These are phyloP conservation scores for Homarus gammarus DNA, from an alignment of 2,888 invertebrate genomes.

Conservation along the genomic window DNA sequence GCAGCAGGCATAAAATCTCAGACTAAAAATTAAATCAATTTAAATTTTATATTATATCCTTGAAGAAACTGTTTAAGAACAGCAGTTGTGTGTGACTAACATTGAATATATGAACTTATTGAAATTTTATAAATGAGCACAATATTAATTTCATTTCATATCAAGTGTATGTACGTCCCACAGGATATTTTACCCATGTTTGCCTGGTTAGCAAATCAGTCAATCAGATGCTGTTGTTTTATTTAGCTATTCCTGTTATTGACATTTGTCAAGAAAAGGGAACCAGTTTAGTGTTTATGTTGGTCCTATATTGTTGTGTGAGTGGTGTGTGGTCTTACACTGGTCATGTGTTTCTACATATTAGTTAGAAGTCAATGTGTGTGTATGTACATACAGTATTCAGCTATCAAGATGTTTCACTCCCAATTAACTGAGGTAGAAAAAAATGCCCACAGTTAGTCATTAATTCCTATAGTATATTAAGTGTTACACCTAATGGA, in stretches of 20 bases:
- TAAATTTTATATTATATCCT: too few species aligned
- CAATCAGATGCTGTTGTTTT: not conserved
- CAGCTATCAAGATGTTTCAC: too few species aligned
- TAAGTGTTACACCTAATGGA: not conserved
- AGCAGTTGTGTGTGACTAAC: too few species aligned
- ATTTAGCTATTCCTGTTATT: not conserved
- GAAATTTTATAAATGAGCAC: not conserved
- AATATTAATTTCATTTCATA: not conserved
- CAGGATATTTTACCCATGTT: not conserved
- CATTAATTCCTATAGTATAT: not conserved
- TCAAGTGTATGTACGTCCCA: not conserved
- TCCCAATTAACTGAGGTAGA: not conserved
- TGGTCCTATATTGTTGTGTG: not conserved
- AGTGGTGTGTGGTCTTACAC: too few species aligned
- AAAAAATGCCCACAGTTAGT: not conserved
- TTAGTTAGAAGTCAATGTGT: too few species aligned
- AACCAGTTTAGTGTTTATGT: not conserved
- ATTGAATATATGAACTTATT: not conserved
- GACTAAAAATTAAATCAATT: too few species aligned
- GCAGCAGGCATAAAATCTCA: too few species aligned
- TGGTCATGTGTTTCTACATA: not conserved
- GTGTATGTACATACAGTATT: too few species aligned
- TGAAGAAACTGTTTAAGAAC: too few species aligned
- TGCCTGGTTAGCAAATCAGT: too few species aligned
- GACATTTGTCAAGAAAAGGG: too few species aligned